Evolutionary conservation across 2,797 vertebrate genomes (phyloP).

Genomic region (Anguilla anguilla): DNA sequence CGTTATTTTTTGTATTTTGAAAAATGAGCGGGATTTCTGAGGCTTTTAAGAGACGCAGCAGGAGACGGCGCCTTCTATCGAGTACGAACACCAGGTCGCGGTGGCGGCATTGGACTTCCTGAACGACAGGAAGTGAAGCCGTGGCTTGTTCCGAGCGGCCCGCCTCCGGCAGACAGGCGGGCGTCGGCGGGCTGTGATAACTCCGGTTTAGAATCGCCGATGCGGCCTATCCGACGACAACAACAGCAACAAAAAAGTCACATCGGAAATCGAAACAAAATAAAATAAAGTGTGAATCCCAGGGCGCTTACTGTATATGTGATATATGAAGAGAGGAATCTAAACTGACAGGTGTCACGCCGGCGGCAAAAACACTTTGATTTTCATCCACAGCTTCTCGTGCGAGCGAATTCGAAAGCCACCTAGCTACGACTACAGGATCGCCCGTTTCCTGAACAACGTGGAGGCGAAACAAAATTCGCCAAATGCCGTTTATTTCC

Average conservation of each 20-base stretch:
- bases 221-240: constrained; percentile 23
- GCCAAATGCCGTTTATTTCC: background rate
- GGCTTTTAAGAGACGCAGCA: constrained; percentile 52
- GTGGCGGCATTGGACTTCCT: constrained; percentile 38
- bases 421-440: background rate
- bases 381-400: background rate
- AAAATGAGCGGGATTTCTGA: constrained; percentile 20
- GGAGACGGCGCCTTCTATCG: constrained; percentile 50
- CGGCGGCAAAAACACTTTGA: constrained; percentile 13
- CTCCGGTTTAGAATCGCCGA: constrained; percentile 45
- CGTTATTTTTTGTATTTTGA: background rate
- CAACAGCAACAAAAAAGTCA: constrained; percentile 11
- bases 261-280: constrained; percentile 15
- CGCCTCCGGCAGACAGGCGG: constrained; percentile 47
- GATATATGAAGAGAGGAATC: constrained; percentile 43
- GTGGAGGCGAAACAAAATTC: constrained; percentile 22
- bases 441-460: background rate
- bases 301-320: constrained; percentile 29
- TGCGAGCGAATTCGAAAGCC: background rate
- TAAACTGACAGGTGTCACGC: background rate
- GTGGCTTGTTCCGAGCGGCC: constrained; percentile 37
- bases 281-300: constrained; percentile 33
- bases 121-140: constrained; percentile 46
- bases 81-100: constrained; percentile 54
- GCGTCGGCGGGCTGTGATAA: constrained; percentile 52